A percentile compares a stretch with the other conserved stretches of the same genome.
Evolutionary conservation across 1,140 invertebrate genomes (phyloP).

Genomic region (Globodera rostochiensis): DNA sequence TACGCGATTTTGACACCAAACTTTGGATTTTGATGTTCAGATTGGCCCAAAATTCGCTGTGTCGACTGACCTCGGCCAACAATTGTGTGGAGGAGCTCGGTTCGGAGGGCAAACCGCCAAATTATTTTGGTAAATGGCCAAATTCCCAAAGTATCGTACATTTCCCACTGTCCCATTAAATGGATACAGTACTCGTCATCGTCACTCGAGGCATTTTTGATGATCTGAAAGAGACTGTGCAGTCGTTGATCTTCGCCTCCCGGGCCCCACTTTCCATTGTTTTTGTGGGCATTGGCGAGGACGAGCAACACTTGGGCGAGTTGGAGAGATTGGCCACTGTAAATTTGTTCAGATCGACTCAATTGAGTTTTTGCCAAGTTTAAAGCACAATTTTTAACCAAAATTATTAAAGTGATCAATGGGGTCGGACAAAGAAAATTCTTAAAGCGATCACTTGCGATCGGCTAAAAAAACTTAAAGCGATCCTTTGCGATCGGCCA

Average conservation of each 20-base stretch:
- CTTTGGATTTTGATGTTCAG: background rate
- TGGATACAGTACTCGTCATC: slow-evolving; percentile 40
- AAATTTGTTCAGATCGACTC: background rate
- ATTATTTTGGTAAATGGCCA: slow-evolving; percentile 39
- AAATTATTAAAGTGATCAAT: no score
- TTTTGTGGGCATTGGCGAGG: slow-evolving; percentile 57
- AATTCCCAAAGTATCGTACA: background rate
- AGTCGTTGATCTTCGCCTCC: slow-evolving; percentile 61
- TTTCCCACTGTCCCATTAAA: background rate
- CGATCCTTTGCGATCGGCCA: no score
- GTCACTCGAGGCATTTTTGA: slow-evolving; percentile 60
- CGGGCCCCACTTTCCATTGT: slow-evolving; percentile 57
- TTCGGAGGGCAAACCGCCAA: slow-evolving; percentile 46
- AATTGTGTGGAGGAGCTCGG: slow-evolving; percentile 8
- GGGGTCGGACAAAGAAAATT: no score
- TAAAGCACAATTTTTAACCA: no score
- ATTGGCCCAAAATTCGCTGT: slow-evolving; percentile 28
- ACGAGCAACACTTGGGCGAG: slow-evolving; percentile 44
- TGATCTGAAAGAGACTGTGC: slow-evolving; percentile 58
- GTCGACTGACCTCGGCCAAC: background rate
- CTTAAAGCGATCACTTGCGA: no score
- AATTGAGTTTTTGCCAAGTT: background rate
- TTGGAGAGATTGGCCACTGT: slow-evolving; percentile 52
- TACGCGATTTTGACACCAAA: no score
- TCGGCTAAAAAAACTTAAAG: no score